These are phyloP conservation scores for Mimachlamys varia DNA, from an alignment of 2,888 invertebrate genomes.

Conservation along the genomic window DNA sequence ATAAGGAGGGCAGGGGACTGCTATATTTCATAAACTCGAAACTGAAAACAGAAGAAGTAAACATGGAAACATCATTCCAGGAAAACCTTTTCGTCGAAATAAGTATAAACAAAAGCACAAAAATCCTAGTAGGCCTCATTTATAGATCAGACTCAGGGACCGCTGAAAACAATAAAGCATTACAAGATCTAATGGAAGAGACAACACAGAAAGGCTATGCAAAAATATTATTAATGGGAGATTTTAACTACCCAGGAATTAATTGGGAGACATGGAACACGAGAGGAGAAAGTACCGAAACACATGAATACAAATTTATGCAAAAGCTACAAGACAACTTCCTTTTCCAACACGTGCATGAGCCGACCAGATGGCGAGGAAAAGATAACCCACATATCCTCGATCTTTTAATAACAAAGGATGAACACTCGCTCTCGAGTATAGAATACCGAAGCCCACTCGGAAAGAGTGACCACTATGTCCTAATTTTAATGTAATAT, in stretches of 20 bases:
- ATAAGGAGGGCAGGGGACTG: too few species aligned
- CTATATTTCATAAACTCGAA: too few species aligned
- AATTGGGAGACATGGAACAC: background rate
- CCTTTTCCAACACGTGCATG: slow-evolving; percentile 26
- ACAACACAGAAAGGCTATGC: background rate
- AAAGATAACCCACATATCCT: slow-evolving; percentile 21
- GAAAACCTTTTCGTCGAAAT: too few species aligned
- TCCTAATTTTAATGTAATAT: background rate
- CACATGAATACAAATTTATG: slow-evolving; percentile 14
- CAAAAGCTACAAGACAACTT: slow-evolving; percentile 37
- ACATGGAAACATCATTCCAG: too few species aligned
- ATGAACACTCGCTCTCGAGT: slow-evolving; percentile 29
- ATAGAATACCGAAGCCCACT: slow-evolving; percentile 41
- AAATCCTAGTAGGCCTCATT: too few species aligned
- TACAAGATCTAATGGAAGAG: background rate
- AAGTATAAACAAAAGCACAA: too few species aligned
- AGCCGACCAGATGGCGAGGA: slow-evolving; percentile 40
- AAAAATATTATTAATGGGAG: slow-evolving; percentile 36
- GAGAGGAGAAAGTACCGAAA: slow-evolving; percentile 12
- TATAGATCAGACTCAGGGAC: too few species aligned
- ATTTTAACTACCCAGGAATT: slow-evolving; percentile 31
- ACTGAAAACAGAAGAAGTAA: too few species aligned
- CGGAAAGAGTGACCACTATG: slow-evolving; percentile 29
- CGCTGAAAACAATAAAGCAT: too few species aligned
- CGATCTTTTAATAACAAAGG: slow-evolving; percentile 40